Percentiles rank a stretch among this genome's conserved stretches.
Conservation (phyloP, 2,888 invertebrate genomes). For the Malacosoma neustria region DNA sequence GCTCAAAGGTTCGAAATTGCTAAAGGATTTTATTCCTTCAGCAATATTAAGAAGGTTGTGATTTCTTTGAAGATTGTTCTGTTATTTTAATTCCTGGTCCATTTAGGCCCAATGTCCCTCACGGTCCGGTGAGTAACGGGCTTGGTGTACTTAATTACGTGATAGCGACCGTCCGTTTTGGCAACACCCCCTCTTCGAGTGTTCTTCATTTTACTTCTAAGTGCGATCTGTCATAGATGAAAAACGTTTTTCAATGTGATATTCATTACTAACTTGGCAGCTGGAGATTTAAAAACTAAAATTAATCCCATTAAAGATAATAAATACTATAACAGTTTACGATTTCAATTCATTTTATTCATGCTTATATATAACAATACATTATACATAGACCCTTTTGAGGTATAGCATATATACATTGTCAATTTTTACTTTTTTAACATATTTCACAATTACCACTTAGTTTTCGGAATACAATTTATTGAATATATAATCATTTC, state of each 20-base stretch:
- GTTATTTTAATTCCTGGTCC: constrained; percentile 47
- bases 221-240: constrained; percentile 19
- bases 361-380: too few species aligned
- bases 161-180: constrained; percentile 55
- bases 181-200: constrained; percentile 37
- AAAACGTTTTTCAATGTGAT: constrained; percentile 2
- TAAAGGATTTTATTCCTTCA: constrained; percentile 17
- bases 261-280: too few species aligned
- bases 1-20: constrained; percentile 25
- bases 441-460: too few species aligned
- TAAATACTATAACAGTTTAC: too few species aligned
- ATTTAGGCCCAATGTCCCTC: constrained; percentile 46
- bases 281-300: not conserved
- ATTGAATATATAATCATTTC: too few species aligned
- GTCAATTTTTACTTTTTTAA: too few species aligned
- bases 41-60: constrained; percentile 12
- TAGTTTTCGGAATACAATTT: too few species aligned
- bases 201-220: constrained; percentile 24
- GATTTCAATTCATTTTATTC: too few species aligned
- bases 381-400: too few species aligned
- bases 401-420: too few species aligned
- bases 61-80: constrained; percentile 14
- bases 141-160: constrained; percentile 64
- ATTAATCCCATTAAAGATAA: too few species aligned
- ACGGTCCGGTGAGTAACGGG: constrained; percentile 56